Conservation (phyloP, 2,113 vertebrate species). For the Lagenorhynchus albirostris region DNA sequence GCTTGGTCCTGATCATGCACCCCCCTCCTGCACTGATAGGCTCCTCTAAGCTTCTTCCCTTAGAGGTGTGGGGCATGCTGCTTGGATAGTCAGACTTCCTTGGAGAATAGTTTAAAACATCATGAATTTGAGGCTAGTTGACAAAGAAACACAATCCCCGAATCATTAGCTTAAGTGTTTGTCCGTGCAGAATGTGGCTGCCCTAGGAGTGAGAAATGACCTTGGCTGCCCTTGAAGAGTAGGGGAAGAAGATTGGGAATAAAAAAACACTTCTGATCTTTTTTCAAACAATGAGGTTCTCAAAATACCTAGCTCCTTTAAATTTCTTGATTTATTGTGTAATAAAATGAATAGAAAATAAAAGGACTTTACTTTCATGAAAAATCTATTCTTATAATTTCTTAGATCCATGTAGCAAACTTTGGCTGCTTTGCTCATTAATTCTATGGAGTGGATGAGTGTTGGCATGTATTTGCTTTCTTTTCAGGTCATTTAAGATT, state of each 20-base stretch:
- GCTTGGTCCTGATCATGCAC: rapidly evolving
- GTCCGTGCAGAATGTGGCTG: neutral
- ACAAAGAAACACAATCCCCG: neutral
- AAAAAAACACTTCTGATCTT: neutral
- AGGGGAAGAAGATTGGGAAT: neutral
- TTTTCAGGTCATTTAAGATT: slow-evolving; percentile 59
- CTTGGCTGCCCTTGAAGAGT: neutral
- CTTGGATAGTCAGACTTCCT: neutral
- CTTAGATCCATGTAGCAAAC: neutral
- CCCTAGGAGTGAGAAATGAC: neutral
- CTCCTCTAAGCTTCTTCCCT: neutral
- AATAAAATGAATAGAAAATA: slow-evolving; percentile 44
- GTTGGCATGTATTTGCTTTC: slow-evolving; percentile 22
- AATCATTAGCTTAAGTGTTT: neutral
- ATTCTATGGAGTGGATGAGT: slow-evolving; percentile 12
- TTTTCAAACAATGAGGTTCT: neutral
- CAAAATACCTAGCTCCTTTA: neutral
- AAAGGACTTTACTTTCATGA: neutral
- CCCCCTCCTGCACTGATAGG: rapidly evolving
- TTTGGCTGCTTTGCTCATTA: slow-evolving; percentile 37
- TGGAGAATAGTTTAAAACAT: neutral
- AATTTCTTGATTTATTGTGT: slow-evolving; percentile 11
- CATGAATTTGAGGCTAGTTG: neutral
- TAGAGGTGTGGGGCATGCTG: neutral
- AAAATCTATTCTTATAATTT: slow-evolving; percentile 43